Conservation (phyloP, 1,140 invertebrate species). For the Antheraea mylitta region DNA sequence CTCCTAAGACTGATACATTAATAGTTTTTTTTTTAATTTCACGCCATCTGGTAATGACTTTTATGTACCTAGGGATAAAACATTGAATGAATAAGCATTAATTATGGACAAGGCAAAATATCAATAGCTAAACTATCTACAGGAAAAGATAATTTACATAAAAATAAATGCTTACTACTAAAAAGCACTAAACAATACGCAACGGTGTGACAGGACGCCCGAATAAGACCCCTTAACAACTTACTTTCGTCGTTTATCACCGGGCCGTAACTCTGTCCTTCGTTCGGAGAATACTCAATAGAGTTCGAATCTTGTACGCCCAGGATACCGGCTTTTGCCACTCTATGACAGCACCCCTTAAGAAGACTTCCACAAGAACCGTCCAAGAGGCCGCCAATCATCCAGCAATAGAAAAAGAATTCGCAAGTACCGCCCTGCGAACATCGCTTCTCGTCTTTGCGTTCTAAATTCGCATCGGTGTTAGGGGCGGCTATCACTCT, state of each 20-base stretch:
- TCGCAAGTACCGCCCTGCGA: conserved; percentile 90
- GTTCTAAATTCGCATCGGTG: conserved; percentile 41
- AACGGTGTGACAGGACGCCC: neutral
- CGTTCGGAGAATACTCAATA: conserved; percentile 54
- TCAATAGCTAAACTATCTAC: neutral
- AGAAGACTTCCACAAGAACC: conserved; percentile 91
- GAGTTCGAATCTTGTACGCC: conserved; percentile 79
- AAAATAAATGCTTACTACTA: neutral
- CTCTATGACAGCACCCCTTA: conserved; percentile 92
- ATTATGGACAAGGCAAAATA: neutral
- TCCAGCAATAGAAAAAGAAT: conserved; percentile 96
- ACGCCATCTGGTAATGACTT: too few relatives aligned
- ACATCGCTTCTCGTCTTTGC: conserved; percentile 72
- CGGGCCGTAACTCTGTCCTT: conserved; percentile 80
- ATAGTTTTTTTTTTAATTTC: too few relatives aligned
- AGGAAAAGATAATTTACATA: neutral
- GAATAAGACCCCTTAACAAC: conserved; percentile 40
- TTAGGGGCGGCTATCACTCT: conserved; percentile 39
- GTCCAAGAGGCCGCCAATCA: conserved; percentile 92
- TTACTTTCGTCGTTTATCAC: conserved; percentile 88
- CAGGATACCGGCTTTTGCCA: conserved; percentile 85
- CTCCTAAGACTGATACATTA: too few relatives aligned
- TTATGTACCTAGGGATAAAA: too few relatives aligned
- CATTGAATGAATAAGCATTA: neutral
- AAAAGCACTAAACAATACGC: conserved; percentile 10